Percentiles rank a stretch among this genome's conserved stretches.
These are phyloP conservation scores for Temnothorax rugatulus DNA, from an alignment of 2,888 invertebrate genomes.

Conservation along the genomic window DNA sequence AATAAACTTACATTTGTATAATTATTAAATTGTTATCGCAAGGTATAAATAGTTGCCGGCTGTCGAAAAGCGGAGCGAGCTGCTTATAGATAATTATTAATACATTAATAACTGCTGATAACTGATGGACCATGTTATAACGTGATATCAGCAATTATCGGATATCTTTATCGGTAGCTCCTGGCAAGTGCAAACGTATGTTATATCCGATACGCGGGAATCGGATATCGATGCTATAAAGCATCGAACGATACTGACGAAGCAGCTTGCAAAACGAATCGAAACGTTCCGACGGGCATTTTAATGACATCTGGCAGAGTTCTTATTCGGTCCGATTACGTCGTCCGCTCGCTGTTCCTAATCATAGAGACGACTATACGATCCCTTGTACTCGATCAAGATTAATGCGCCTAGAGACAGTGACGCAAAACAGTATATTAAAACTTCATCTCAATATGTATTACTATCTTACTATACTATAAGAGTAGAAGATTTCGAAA, in stretches of 20 bases:
- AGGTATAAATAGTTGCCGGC: neutral
- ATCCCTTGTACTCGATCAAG: constrained; percentile 52
- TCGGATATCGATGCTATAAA: constrained; percentile 41
- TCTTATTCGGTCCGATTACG: constrained; percentile 47
- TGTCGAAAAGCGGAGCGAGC: neutral
- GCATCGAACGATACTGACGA: constrained; percentile 26
- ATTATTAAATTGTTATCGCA: neutral
- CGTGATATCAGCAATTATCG: constrained; percentile 44
- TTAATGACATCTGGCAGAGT: constrained; percentile 67
- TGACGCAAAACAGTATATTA: neutral
- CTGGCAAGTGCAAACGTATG: constrained; percentile 11
- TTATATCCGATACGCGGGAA: constrained; percentile 29
- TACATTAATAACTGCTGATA: constrained; percentile 30
- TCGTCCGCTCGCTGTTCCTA: constrained; percentile 38
- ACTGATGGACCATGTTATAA: neutral
- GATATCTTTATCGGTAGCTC: constrained; percentile 17
- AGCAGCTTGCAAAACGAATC: constrained; percentile 68
- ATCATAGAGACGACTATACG: constrained; percentile 56
- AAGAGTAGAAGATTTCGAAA: neutral
- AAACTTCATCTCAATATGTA: neutral
- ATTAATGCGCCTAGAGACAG: constrained; percentile 31
- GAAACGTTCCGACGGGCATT: constrained; percentile 68
- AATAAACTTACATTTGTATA: neutral
- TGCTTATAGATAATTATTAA: constrained; percentile 32
- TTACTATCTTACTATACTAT: too few relatives aligned